Percentiles rank a stretch among this genome's conserved stretches.
Conservation (phyloP, 1,140 invertebrate genomes). For the Aphidius gifuensis region DNA sequence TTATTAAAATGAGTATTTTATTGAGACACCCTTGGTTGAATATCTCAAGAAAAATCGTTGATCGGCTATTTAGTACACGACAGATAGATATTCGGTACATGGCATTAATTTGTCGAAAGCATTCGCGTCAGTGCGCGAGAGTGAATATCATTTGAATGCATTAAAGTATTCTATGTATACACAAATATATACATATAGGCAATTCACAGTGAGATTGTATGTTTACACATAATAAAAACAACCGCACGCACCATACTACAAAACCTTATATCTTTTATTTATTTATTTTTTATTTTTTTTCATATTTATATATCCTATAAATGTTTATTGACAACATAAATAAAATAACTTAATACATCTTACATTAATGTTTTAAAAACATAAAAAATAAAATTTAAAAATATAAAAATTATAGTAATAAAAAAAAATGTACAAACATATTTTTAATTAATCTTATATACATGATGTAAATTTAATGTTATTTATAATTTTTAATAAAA, state of each 20-base stretch:
- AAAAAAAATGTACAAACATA: no score
- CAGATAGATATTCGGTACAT: constrained; percentile 40
- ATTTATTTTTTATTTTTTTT: not conserved
- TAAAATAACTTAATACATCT: no score
- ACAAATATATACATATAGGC: not conserved
- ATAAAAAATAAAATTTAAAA: no score
- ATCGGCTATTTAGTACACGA: constrained; percentile 26
- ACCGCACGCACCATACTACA: not conserved
- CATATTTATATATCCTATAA: no score
- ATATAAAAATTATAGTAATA: no score
- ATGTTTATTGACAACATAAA: no score
- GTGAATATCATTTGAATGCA: constrained; percentile 47
- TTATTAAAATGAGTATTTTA: no score
- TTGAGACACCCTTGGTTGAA: no score
- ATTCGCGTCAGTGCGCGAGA: constrained; percentile 38
- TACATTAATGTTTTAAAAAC: no score
- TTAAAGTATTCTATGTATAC: constrained; percentile 30
- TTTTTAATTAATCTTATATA: no score
- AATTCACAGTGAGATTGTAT: not conserved
- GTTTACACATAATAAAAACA: not conserved
- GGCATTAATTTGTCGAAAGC: constrained; percentile 45
- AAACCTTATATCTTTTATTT: constrained; percentile 2
- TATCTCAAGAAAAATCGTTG: constrained; percentile 14
- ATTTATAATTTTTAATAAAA: no score
- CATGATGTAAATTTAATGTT: no score